phyloP scores from a whole-genome alignment of 2,797 vertebrate genomes.

The Sebastes melanostomus region DNA sequence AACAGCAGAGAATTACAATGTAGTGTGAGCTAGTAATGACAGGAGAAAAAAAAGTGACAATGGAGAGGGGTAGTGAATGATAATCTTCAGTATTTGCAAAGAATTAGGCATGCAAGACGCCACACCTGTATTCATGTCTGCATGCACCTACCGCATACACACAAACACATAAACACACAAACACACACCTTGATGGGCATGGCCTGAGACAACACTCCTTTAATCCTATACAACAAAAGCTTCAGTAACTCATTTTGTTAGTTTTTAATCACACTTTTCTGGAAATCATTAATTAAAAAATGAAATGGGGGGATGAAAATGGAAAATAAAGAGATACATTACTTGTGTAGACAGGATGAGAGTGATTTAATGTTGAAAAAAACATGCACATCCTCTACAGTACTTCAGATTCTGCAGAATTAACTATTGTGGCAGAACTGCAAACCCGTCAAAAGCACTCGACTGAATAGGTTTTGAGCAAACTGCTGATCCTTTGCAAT shows the following conservation, averaged over 20 bases:
- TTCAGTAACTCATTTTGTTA: not conserved
- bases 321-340: not conserved
- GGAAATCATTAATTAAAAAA: too few relatives aligned
- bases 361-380: not conserved
- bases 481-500: not conserved
- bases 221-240: not conserved
- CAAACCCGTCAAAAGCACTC: conserved; percentile 7
- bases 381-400: not conserved
- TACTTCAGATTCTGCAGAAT: not conserved
- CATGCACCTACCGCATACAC: not conserved
- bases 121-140: not conserved
- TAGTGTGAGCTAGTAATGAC: not conserved
- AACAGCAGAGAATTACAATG: not conserved
- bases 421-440: not conserved
- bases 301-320: not conserved
- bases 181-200: not conserved
- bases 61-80: not conserved
- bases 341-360: not conserved
- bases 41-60: not conserved
- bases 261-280: too few relatives aligned
- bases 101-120: not conserved
- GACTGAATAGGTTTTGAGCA: not conserved
- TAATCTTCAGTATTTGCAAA: not conserved
- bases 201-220: not conserved
- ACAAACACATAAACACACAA: not conserved